Evolutionary conservation across 1,140 invertebrate genomes (phyloP), one percentile per base, ranked within the genome.

Genomic region (Medauroidea extradentata): DNA sequence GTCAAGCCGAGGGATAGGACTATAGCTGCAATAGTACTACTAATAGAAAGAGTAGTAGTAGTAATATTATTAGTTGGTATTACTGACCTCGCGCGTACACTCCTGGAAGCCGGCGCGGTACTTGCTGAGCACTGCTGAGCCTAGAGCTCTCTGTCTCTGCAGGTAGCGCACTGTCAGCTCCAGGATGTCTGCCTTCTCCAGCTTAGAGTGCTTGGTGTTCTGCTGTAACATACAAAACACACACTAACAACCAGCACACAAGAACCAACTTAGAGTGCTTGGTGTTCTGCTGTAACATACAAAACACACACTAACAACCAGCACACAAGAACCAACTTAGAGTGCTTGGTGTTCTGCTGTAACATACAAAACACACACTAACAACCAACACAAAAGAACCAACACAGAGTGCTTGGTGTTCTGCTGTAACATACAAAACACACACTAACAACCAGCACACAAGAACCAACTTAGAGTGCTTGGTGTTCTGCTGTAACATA

Each of bases 181-280:
- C 44, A 96, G 76, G 64, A 96, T 94, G 74, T 96, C 93, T 14
- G 93, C 93, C 75, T 96, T 96, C 75, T 96, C 93, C 64, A 96
- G 76, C 75, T 88, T 89, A 41, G 86, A 87, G 69, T 89, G 86
- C 69, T 57, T 57, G 2, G 55, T 57, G 44, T 57, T 57, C 48
- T 57, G 55, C 55, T 48, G 25, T n/a, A 57, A 19, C 23, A 50
- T 1, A 50, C 1, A 16, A n/a, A n/a, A n/a, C n/a, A n/a, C n/a
- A n/a, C n/a, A n/a, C n/a, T n/a, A n/a, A n/a, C n/a, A n/a, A n/a
- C n/a, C n/a, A n/a, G n/a, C n/a, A n/a, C n/a, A n/a, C n/a, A n/a
- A n/a, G n/a, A n/a, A n/a, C 93, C 64, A 96, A 76, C 75, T 88
- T 89, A 41, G 86, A 87, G 69, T 89, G 86, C 69, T 57, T 57